Percentiles rank a stretch among this genome's conserved stretches.
phyloP scores from a whole-genome alignment of 64 coral and sea anemone genomes.

The Stichodactyla helianthus region DNA sequence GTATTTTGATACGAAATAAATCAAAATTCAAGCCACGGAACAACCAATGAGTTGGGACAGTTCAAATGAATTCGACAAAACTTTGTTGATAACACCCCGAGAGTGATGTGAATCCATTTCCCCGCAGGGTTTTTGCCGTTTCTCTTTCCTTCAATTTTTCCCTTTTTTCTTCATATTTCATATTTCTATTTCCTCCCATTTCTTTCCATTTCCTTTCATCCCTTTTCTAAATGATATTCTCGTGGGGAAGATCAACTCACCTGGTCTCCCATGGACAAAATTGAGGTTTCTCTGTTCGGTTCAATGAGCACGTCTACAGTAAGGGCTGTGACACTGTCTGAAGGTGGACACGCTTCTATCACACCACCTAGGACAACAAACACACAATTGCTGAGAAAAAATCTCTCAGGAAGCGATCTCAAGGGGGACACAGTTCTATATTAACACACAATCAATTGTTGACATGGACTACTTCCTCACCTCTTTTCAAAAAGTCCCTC shows the following conservation, averaged over 20 bases:
- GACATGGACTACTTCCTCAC: slow-evolving; percentile 6
- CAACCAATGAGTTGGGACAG: background rate
- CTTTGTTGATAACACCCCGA: no score
- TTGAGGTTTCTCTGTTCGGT: slow-evolving; percentile 67
- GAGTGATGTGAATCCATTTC: no score
- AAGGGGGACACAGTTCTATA: no score
- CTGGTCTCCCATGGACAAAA: slow-evolving; percentile 84
- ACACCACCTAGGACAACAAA: slow-evolving; percentile 61
- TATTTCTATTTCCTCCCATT: no score
- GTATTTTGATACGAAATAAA: background rate
- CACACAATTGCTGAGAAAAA: background rate
- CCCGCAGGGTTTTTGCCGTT: no score
- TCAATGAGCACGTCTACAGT: slow-evolving; percentile 90
- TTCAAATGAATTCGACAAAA: background rate
- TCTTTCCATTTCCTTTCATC: no score
- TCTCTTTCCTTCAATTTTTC: no score
- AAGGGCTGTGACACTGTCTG: slow-evolving; percentile 80
- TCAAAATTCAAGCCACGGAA: background rate
- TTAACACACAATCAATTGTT: no score
- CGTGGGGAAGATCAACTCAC: background rate
- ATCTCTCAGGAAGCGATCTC: background rate
- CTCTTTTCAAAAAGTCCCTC: slow-evolving; percentile 84
- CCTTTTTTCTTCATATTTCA: no score
- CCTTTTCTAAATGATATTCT: no score
- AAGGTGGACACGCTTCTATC: slow-evolving; percentile 90